Evolutionary conservation across 2,888 invertebrate species (phyloP).

Genomic region (Megastigmus dorsalis): DNA sequence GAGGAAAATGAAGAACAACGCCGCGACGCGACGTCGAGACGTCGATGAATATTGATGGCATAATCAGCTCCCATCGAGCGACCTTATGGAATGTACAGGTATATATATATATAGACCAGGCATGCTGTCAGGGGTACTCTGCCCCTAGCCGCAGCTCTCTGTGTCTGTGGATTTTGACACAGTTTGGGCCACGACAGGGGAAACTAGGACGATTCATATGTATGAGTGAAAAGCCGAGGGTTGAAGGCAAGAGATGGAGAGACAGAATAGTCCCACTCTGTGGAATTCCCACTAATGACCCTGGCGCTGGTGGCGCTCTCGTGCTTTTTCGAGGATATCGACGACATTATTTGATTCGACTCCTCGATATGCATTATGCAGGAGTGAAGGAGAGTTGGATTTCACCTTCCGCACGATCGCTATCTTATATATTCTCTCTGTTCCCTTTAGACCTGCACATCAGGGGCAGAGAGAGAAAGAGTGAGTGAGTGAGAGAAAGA

Average conservation of each 20-base stretch:
- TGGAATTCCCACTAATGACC: conserved; percentile 23
- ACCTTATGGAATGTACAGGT: neutral
- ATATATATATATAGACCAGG: too few species aligned
- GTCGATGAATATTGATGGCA: conserved; percentile 37
- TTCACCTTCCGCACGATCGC: conserved; percentile 17
- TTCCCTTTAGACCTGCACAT: too few species aligned
- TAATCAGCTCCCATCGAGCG: conserved; percentile 29
- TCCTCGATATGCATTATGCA: conserved; percentile 24
- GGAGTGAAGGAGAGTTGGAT: neutral
- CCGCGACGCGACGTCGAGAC: neutral
- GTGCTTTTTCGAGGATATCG: neutral
- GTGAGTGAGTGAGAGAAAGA: too few species aligned
- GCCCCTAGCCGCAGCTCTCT: too few species aligned
- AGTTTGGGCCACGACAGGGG: neutral
- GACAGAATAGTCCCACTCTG: too few species aligned
- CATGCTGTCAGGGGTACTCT: too few species aligned
- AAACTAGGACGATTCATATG: conserved; percentile 20
- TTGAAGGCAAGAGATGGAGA: too few species aligned
- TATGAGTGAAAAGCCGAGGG: neutral
- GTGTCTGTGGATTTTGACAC: conserved; percentile 24
- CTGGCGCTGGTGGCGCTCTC: neutral
- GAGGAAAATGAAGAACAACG: conserved; percentile 30
- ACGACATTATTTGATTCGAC: conserved; percentile 11
- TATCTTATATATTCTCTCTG: too few species aligned
- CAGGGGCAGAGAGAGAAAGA: too few species aligned